Base-by-base conservation (phyloP, 2,797 vertebrate species). In the Knipowitschia caucasica region DNA sequence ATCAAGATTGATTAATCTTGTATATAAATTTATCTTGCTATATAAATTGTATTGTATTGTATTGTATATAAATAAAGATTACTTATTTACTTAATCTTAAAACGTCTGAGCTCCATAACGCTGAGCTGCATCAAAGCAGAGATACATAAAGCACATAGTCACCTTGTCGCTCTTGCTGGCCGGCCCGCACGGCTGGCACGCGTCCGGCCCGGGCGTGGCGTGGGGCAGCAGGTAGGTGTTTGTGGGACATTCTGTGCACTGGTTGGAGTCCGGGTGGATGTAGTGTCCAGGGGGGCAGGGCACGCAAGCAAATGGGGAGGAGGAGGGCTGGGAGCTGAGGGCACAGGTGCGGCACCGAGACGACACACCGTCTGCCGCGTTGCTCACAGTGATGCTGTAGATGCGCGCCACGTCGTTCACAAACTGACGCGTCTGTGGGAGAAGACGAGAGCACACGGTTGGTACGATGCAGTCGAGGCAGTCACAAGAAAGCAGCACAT, bases 211-310 rank as follows among this genome's bases (percentile, higher is more conserved):
- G 0, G 91, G 92, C 15, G 92, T 85, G 59, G 92, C 82, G 45
- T 94, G 94, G 33, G 94, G 69, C 36, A 92, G 88, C 17, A 98
- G 90, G 85, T 93, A 92, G 0, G 94, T 95, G 83, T 94, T 86
- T 8, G n/a, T 70, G 0, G 94, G 94, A 67, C 97, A 99, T 77
- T 97, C 93, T 40, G 83, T 79, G 82, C 96, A 99, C 81, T 88
- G 91, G 84, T 89, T 98, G 69, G 53, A 94, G 59, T 78, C 78
- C 1, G 92, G 84, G 50, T 98, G 87, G 0, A 99, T 97, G 88
- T 93, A 99, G 83, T 98, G 90, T 15, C 95, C 97, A 0, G 91
- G 73, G 0, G 95, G 93, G 68, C 97, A 99, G 12, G 95, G 95
- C 59, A 99, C 92, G 3, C 97, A 98, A 0, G 92, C 91, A 0